Base-by-base conservation (phyloP, 2,113 vertebrate species). In the Abramis brama region DNA sequence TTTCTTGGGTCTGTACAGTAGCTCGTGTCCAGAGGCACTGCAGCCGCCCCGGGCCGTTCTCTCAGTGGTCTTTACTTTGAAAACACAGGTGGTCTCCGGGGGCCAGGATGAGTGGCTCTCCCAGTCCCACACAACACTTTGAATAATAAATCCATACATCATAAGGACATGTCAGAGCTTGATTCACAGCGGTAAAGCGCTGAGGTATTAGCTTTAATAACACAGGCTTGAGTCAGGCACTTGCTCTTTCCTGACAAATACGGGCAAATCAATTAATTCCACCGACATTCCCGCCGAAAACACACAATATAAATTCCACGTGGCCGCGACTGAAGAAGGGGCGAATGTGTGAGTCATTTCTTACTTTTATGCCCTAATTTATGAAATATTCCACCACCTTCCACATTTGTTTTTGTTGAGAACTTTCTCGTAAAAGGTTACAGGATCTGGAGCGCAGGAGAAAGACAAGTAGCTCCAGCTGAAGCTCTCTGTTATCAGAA, bases 21-120 rank as follows among this genome's bases (percentile, higher is more conserved):
- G 82, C 89, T 89, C 91, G 92, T 91, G 93, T 91, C 87, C 88
- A 90, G 92, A 92, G 89, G 90, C 90, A 91, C 91, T 93, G 19
- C 92, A 91, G 88, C 88, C 86, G 93, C 93, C 94, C 91, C 88
- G 86, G 94, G 94, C 94, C 93, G 92, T 94, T 93, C 93, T 95
- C 92, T 93, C 94, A 95, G 94, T 95, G 94, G 92, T 94, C 94
- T 94, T 95, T 93, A 95, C 93, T 94, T 90, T 93, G 91, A 93
- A 94, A 95, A 94, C 92, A 93, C 93, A 94, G 93, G 92, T 94
- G 91, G 91, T 91, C 94, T 93, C 92, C 86, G 91, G 85, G 92
- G 89, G 59, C 85, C 90, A 86, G 91, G 91, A 82, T 90, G 93
- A 94, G 92, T 89, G 87, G 86, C 86, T 88, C 88, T 57, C 73